phyloP scores from a whole-genome alignment of 2,888 invertebrate species.

The Mythimna albipuncta region DNA sequence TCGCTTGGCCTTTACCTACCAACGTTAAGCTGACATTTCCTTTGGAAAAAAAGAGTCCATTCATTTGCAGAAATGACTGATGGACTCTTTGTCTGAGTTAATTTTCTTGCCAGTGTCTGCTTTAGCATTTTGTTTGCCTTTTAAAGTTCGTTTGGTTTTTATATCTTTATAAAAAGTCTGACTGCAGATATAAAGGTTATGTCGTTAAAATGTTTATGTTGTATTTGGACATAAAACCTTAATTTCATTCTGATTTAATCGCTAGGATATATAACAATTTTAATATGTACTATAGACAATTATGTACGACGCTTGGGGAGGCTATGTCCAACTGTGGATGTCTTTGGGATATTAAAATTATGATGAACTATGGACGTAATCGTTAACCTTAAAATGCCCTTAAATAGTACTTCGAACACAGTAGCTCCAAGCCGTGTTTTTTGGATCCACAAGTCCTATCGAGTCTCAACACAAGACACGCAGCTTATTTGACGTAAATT shows the following conservation, averaged over 20 bases:
- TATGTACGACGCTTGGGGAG: background rate
- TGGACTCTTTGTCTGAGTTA: conserved; percentile 60
- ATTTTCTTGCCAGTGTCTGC: conserved; percentile 53
- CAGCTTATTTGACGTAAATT: conserved; percentile 14
- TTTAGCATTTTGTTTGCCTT: conserved; percentile 36
- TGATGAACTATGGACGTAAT: background rate
- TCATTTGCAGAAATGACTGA: conserved; percentile 65
- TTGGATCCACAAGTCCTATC: background rate
- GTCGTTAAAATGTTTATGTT: background rate
- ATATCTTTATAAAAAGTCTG: background rate
- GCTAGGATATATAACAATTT: background rate
- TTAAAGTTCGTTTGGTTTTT: conserved; percentile 12
- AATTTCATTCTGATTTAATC: background rate
- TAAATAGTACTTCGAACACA: background rate
- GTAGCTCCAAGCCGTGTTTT: background rate
- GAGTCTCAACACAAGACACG: background rate
- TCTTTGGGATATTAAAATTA: no score
- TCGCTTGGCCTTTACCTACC: conserved; percentile 50
- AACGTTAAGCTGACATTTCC: conserved; percentile 63
- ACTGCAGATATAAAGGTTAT: conserved; percentile 1
- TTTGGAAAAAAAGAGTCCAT: conserved; percentile 56
- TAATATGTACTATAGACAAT: no score
- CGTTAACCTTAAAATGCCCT: background rate
- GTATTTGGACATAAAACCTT: background rate
- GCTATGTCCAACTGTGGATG: no score